Evolutionary conservation across 1,140 invertebrate genomes (phyloP).

Genomic region (Drosophila auraria): DNA sequence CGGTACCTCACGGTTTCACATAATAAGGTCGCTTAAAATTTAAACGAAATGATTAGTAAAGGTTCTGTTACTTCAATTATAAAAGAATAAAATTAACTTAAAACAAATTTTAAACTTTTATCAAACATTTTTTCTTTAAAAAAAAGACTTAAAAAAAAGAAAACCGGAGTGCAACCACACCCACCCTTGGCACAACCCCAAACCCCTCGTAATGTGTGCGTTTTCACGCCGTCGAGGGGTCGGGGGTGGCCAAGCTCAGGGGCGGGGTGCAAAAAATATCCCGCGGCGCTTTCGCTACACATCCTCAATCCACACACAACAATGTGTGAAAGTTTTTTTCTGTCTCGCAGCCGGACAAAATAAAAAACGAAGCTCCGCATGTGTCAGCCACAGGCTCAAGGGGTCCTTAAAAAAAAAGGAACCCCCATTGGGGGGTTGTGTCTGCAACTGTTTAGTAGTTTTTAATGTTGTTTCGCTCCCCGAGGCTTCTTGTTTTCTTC

Average conservation of each 20-base stretch:
- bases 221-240: conserved; percentile 63
- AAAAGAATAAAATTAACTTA: neutral
- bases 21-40: accelerated
- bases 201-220: conserved; percentile 65
- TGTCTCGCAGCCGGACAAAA: conserved; percentile 34
- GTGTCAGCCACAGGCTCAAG: conserved; percentile 72
- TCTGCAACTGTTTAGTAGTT: conserved; percentile 71
- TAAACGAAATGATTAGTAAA: neutral
- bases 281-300: conserved; percentile 78
- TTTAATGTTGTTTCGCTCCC: conserved; percentile 80
- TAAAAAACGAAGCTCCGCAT: conserved; percentile 70
- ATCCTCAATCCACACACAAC: conserved; percentile 73
- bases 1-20: neutral
- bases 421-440: conserved; percentile 32
- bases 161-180: conserved; percentile 4
- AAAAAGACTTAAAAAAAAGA: neutral
- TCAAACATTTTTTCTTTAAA: neutral
- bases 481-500: conserved; percentile 64
- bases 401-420: conserved; percentile 3
- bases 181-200: conserved; percentile 13
- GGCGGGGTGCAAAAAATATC: conserved; percentile 67
- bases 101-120: neutral
- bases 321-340: conserved; percentile 84
- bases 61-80: too few species aligned
- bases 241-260: conserved; percentile 19